Evolutionary conservation across 1,140 invertebrate species (phyloP), one percentile per base, ranked within the genome.

Genomic region (Helicoverpa zea): DNA sequence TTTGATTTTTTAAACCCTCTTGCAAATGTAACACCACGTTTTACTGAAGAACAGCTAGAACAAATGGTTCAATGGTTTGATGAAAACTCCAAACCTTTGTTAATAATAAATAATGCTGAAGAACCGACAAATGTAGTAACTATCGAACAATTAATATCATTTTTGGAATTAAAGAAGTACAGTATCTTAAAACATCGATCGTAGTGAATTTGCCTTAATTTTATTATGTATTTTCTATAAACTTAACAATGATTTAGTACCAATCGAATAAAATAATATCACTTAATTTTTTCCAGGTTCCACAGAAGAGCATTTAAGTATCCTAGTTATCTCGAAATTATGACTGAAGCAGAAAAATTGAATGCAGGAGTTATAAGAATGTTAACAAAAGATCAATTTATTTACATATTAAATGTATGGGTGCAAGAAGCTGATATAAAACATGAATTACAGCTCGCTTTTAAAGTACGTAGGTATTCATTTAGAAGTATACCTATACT

Each of bases 301-400:
- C 92, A 94, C 77, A 89, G 85, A 88, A 85, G 93, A 86, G 82
- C 75, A 83, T 93, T 92, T 78, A 83, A 89, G 70, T 92, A 93
- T 75, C 92, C 93, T 49, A 90, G 78, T 35, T 94, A 93, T 87
- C 83, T 82, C 16, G 92, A 94, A 88, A 89, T 94, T 74, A 94
- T 94, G 90, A 85, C 11, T 4, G 86, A 90, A 81, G 88, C 83
- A 13, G 92, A 94, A 81, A 83, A 84, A 47, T 85, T 93, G 76
- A 89, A 90, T 84, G 90, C 89, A 29, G 90, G 85, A 30, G 58
- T 82, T 11, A 85, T 83, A 30, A 88, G 88, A 86, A 80, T 91
- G 73, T 78, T 94, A 54, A 92, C 89, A 7, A 88, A 87, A 82
- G 88, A 94, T 12, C 91, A 94, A 86, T 70, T 93, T 74, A 88